Percentiles rank a stretch among this genome's conserved stretches.
Conservation (phyloP, 2,888 invertebrate species). For the Sarcophaga variegata region DNA sequence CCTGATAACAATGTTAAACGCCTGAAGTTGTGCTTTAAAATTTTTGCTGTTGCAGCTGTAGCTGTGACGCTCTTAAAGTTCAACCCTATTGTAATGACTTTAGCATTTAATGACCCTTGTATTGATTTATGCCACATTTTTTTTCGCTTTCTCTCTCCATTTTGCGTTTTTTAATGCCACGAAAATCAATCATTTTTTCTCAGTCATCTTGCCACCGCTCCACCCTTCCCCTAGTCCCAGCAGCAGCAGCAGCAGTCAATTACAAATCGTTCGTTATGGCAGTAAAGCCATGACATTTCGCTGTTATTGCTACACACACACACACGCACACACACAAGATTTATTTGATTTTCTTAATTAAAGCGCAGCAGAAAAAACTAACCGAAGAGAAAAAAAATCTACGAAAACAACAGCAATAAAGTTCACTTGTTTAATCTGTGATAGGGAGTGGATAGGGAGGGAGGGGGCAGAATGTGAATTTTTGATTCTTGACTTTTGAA, state of each 20-base stretch:
- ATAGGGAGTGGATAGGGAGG: too few relatives aligned
- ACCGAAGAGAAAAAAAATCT: too few relatives aligned
- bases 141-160: not conserved
- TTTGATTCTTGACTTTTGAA: too few relatives aligned
- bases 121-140: not conserved
- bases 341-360: conserved; percentile 55
- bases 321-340: conserved; percentile 26
- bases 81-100: not conserved
- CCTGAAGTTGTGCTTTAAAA: not conserved
- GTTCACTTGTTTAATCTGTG: not conserved
- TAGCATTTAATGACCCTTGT: not conserved
- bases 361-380: not conserved
- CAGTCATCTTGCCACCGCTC: not conserved
- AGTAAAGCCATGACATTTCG: conserved; percentile 26
- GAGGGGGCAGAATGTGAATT: too few relatives aligned
- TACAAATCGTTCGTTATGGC: not conserved
- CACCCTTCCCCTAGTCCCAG: not conserved
- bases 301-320: conserved; percentile 2
- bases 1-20: not conserved
- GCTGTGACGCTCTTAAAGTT: not conserved
- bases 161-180: too few relatives aligned
- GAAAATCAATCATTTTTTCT: not conserved
- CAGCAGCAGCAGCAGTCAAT: not conserved
- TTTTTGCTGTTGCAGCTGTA: not conserved
- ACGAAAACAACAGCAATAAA: conserved; percentile 15